These are phyloP conservation scores for Apogon talboti DNA, from an alignment of 2,797 vertebrate species.

Conservation along the genomic window DNA sequence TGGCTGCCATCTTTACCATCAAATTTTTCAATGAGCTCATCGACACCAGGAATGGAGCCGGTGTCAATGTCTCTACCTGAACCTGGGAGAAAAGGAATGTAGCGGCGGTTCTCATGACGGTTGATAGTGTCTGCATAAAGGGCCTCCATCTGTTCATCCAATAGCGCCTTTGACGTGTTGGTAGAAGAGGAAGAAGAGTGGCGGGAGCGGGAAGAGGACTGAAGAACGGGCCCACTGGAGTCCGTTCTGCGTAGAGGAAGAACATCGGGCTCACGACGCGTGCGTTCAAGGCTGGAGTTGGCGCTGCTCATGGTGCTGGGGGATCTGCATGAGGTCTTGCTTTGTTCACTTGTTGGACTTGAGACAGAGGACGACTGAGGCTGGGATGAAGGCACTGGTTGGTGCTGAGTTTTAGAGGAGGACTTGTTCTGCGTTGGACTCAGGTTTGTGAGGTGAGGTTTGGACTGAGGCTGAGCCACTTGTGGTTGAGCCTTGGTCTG, in stretches of 20 bases:
- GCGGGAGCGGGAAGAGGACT: constrained; percentile 85
- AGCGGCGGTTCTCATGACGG: constrained; percentile 94
- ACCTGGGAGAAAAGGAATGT: constrained; percentile 94
- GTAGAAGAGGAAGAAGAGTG: constrained; percentile 87
- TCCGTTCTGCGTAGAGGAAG: constrained; percentile 91
- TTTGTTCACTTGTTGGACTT: constrained; percentile 61
- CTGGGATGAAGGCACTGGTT: constrained; percentile 18
- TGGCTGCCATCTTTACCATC: constrained; percentile 84
- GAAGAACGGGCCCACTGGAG: constrained; percentile 86
- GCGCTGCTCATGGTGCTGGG: constrained; percentile 73
- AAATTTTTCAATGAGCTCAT: constrained; percentile 95
- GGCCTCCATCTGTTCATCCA: constrained; percentile 90
- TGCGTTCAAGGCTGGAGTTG: constrained; percentile 79
- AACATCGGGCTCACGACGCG: constrained; percentile 87
- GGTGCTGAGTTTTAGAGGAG: constrained; percentile 48
- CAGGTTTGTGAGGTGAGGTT: constrained; percentile 44
- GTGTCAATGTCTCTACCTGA: constrained; percentile 97
- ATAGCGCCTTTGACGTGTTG: constrained; percentile 70
- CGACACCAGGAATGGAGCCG: constrained; percentile 90
- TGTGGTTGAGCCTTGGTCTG: constrained; percentile 51
- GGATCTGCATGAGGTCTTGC: constrained; percentile 71
- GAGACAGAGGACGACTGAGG: constrained; percentile 64
- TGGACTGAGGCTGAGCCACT: constrained; percentile 57
- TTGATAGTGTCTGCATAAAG: constrained; percentile 93
- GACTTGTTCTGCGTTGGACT: constrained; percentile 57